Percentiles rank a stretch among this genome's conserved stretches.
These are phyloP conservation scores for Paramacrobiotus metropolitanus DNA, from an alignment of 1,140 invertebrate genomes.

Conservation along the genomic window DNA sequence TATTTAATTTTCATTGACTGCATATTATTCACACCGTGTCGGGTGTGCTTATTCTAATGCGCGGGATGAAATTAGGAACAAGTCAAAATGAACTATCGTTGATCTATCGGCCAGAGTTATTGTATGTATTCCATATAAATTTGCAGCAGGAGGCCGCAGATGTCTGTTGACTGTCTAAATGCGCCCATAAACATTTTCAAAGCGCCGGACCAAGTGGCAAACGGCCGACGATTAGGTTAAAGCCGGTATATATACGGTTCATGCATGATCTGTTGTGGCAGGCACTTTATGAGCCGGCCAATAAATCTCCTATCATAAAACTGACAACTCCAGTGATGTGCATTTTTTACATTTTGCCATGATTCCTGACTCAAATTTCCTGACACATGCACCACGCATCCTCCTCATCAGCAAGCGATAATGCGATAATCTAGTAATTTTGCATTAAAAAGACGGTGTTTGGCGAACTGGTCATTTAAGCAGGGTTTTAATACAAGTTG, in stretches of 20 bases:
- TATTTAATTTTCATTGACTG: conserved; percentile 1
- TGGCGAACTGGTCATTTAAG: no score
- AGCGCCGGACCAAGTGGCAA: no score
- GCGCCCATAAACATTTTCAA: no score
- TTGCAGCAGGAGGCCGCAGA: conserved; percentile 3
- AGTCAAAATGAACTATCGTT: no score
- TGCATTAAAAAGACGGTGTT: no score
- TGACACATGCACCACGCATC: no score
- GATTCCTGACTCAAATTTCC: neutral
- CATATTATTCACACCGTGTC: conserved; percentile 1
- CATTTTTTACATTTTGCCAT: neutral
- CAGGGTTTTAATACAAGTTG: no score
- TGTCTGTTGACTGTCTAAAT: neutral
- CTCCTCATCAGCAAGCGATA: no score
- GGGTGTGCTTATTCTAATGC: no score
- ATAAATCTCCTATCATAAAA: conserved; percentile 5
- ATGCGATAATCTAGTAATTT: no score
- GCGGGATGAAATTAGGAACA: no score
- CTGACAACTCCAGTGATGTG: neutral
- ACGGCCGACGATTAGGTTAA: neutral
- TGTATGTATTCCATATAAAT: neutral
- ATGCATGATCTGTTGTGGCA: neutral
- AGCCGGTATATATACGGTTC: neutral
- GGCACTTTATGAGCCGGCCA: neutral
- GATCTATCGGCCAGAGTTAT: no score